Percentiles rank a stretch among this genome's conserved stretches.
phyloP scores from a whole-genome alignment of 1,140 invertebrate species.

The Aphaenogaster ashmeadi region DNA sequence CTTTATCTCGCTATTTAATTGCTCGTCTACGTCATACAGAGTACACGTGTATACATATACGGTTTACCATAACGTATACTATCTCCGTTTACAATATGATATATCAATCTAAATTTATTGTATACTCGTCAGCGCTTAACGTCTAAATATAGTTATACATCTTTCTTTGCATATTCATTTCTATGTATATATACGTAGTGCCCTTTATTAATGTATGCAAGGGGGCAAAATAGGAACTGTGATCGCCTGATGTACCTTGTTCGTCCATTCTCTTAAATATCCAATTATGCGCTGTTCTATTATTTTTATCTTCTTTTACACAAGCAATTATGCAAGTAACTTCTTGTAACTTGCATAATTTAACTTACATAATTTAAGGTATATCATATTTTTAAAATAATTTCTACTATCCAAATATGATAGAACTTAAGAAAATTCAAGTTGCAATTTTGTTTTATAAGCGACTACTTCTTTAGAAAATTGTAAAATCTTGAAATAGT shows the following conservation, averaged over 20 bases:
- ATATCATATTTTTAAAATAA: slow-evolving; percentile 1
- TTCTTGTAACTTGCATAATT: slow-evolving; percentile 6
- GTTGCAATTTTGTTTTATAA: background rate
- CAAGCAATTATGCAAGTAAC: background rate
- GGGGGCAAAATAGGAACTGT: slow-evolving; percentile 83
- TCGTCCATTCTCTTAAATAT: slow-evolving; percentile 57
- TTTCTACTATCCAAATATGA: background rate
- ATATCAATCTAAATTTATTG: slow-evolving; percentile 68
- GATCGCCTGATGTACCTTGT: slow-evolving; percentile 80
- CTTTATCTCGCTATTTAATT: slow-evolving; percentile 32
- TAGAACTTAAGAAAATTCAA: slow-evolving; percentile 22
- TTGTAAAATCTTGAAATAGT: slow-evolving; percentile 48
- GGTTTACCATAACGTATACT: slow-evolving; percentile 68
- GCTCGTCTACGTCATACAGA: slow-evolving; percentile 35
- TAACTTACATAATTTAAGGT: slow-evolving; percentile 19
- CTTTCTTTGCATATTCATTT: slow-evolving; percentile 55
- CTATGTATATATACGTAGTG: slow-evolving; percentile 60
- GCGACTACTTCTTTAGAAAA: slow-evolving; percentile 15
- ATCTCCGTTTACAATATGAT: slow-evolving; percentile 62
- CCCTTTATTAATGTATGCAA: slow-evolving; percentile 70
- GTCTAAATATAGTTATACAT: slow-evolving; percentile 63
- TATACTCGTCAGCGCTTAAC: slow-evolving; percentile 67
- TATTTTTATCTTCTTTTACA: slow-evolving; percentile 21
- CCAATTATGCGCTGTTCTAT: slow-evolving; percentile 21
- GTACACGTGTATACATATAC: slow-evolving; percentile 60